Evolutionary conservation across 2,888 invertebrate species (phyloP), one percentile per base, ranked within the genome.

Genomic region (Cosmopolites sordidus): DNA sequence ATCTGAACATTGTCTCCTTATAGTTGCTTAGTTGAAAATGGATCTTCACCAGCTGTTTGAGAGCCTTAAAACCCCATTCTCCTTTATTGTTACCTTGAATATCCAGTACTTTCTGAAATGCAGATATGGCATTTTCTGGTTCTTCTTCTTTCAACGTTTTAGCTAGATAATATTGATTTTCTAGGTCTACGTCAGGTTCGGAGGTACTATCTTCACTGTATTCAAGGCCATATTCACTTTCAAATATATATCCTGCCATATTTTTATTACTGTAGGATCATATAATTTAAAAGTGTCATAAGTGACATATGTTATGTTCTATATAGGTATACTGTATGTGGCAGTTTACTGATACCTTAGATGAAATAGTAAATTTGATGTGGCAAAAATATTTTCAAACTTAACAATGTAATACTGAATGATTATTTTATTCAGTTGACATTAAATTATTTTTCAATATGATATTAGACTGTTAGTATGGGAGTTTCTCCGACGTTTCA

Each of bases 41-140:
- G 51, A 99, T 97, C 77, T 99, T 99, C 30, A 99, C 96, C 92
- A 99, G 97, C 75, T 99, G 99, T 73, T 99, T 99, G 16, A 99
- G 80, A 0, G 99, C 98, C 73, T 98, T 99, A 73, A 99, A 99
- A 0, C 99, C 99, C 98, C 99, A 99, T 78, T 99, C 97, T 46
- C 98, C 97, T 74, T 97, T 97, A 60, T 93, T 94, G 0, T 92
- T 92, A 12, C 90, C 92, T 75, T 99, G 98, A 55, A 99, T 76
- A 66, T 98, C 97, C 60, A 99, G 76, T n/a, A 99, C 98, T 74
- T 92, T 89, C 69, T 91, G 89, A 74, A 99, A 99, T 64, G 93
- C 94, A 56, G 86, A 82, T 48, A 99, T 76, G 0, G 98, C 96
- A 3, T 84, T 86, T 64, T 84, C 82, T 0, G 95, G 92, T 69